These are phyloP conservation scores for Amphipyra berbera DNA, from an alignment of 2,888 invertebrate species.

Conservation along the genomic window DNA sequence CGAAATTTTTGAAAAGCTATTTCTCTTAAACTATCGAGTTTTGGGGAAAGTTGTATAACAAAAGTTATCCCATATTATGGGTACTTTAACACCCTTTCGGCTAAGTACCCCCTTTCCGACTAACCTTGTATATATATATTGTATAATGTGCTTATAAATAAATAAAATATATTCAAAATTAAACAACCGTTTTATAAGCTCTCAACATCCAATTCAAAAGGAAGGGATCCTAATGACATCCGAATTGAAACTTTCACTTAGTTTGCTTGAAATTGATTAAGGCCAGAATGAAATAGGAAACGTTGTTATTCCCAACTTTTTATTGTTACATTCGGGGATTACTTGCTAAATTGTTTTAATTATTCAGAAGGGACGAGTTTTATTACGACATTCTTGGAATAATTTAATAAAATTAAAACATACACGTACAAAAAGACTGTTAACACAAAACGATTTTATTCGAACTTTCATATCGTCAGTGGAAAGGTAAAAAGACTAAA, in stretches of 20 bases:
- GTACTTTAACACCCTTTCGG: no score
- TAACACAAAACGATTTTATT: no score
- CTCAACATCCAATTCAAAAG: conserved; percentile 56
- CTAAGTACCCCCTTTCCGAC: no score
- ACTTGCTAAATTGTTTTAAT: conserved; percentile 28
- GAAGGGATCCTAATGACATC: conserved; percentile 67
- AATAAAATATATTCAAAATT: conserved; percentile 15
- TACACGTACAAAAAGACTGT: no score
- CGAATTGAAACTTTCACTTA: conserved; percentile 80
- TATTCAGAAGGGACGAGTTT: conserved; percentile 22
- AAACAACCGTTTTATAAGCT: conserved; percentile 57
- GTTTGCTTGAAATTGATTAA: conserved; percentile 78
- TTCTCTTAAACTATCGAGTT: no score
- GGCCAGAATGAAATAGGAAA: conserved; percentile 70
- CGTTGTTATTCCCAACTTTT: conserved; percentile 49
- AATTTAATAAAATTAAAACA: background rate
- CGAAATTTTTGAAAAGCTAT: no score
- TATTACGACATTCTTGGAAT: conserved; percentile 8
- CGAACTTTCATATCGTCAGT: no score
- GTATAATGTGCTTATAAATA: no score
- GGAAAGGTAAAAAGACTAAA: no score
- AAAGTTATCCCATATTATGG: no score
- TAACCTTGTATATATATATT: no score
- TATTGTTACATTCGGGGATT: conserved; percentile 29
- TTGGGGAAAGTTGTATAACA: no score